phyloP scores from a whole-genome alignment of 2,888 invertebrate species.

The Volucella zonaria region DNA sequence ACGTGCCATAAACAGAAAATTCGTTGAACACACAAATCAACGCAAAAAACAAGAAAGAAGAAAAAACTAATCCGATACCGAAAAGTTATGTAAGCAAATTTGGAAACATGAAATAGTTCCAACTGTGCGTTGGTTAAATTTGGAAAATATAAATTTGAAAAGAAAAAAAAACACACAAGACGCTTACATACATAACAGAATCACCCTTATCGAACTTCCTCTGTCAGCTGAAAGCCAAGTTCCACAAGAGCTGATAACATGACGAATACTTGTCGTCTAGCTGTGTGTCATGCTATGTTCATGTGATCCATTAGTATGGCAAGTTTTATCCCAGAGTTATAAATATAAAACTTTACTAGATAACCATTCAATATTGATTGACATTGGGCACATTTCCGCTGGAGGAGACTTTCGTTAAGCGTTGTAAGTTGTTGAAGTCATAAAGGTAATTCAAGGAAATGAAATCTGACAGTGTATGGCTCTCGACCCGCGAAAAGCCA shows the following conservation, averaged over 20 bases:
- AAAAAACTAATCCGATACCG: not conserved
- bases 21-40: slow-evolving; percentile 2
- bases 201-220: slow-evolving; percentile 26
- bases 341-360: slow-evolving; percentile 16
- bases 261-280: not conserved
- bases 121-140: not conserved
- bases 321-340: slow-evolving; percentile 5
- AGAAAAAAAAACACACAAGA: not conserved
- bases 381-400: not conserved
- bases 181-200: not conserved
- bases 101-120: not conserved
- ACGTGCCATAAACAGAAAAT: slow-evolving; percentile 17
- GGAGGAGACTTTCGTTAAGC: not conserved
- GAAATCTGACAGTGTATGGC: too few species aligned
- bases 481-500: too few species aligned
- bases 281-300: not conserved
- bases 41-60: not conserved
- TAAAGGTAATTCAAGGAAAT: too few species aligned
- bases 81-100: not conserved
- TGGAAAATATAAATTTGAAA: not conserved
- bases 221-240: not conserved
- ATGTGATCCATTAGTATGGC: slow-evolving; percentile 16
- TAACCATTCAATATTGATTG: slow-evolving; percentile 21
- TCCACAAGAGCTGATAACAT: not conserved
- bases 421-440: not conserved